Base-by-base conservation (phyloP, 2,797 vertebrate genomes). In the Eutrigla gurnardus region DNA sequence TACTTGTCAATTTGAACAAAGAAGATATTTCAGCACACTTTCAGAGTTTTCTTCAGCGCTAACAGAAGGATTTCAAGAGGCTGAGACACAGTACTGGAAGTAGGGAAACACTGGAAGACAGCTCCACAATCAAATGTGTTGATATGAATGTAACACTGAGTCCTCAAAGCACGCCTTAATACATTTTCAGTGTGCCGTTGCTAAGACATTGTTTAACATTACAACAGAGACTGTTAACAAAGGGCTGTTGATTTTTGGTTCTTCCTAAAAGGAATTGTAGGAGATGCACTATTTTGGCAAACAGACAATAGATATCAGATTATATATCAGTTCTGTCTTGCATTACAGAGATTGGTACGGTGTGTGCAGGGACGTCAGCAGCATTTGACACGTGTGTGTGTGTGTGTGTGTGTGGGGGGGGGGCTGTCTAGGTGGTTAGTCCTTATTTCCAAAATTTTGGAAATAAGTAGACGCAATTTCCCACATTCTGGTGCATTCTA, bases 321-420 rank as follows among this genome's bases (percentile, higher is more conserved):
- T 65, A 71, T 37, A 73, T 72, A 72, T 77, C 79, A 53, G 68
- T 52, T 66, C 70, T 15, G 77, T 70, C 55, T 58, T 37, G 70
- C 59, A 39, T 52, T n/a, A 43, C 52, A 54, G 57, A 60, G 55
- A 79, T 43, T 65, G 43, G 37, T 63, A 35, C 6, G 12, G 57
- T 45, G 55, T 65, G 49, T 58, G 15, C n/a, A n/a, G n/a, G n/a
- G n/a, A n/a, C n/a, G n/a, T n/a, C n/a, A n/a, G n/a, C n/a, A n/a
- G n/a, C n/a, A n/a, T n/a, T n/a, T n/a, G n/a, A n/a, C n/a, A n/a
- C n/a, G n/a, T n/a, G n/a, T n/a, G n/a, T n/a, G n/a, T n/a, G n/a
- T n/a, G n/a, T n/a, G n/a, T n/a, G n/a, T n/a, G n/a, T n/a, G n/a
- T n/a, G n/a, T n/a, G n/a, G n/a, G n/a, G n/a, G n/a, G n/a, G n/a